Evolutionary conservation across 1,140 invertebrate species (phyloP).

Genomic region (Hyles vespertilio): DNA sequence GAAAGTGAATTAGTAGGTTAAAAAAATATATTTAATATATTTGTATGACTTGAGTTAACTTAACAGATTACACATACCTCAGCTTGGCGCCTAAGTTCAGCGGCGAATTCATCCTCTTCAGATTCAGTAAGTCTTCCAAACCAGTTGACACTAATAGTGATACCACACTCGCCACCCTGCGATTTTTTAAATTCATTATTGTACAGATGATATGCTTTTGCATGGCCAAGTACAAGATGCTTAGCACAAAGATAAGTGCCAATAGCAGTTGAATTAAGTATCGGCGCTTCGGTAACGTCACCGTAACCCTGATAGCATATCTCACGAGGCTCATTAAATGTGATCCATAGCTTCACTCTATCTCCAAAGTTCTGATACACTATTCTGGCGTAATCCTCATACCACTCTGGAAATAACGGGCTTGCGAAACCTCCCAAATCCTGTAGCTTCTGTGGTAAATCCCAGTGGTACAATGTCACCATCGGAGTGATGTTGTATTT

Average conservation of each 20-base stretch:
- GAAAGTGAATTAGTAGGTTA: not conserved
- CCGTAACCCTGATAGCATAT: constrained; percentile 59
- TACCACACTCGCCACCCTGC: constrained; percentile 71
- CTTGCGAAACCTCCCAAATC: constrained; percentile 51
- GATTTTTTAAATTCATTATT: constrained; percentile 43
- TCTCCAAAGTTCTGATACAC: constrained; percentile 72
- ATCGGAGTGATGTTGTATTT: constrained; percentile 59
- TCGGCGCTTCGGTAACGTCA: constrained; percentile 37
- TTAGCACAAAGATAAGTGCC: constrained; percentile 75
- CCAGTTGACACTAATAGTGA: constrained; percentile 75
- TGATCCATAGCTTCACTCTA: constrained; percentile 68
- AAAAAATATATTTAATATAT: not conserved
- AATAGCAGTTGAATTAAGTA: constrained; percentile 37
- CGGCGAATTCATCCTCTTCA: constrained; percentile 69
- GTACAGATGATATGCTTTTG: constrained; percentile 70
- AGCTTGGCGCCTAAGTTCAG: constrained; percentile 49
- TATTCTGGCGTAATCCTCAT: constrained; percentile 74
- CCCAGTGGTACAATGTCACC: constrained; percentile 59
- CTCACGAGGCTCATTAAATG: constrained; percentile 71
- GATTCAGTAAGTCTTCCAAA: constrained; percentile 67
- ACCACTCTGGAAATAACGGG: constrained; percentile 63
- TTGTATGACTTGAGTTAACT: not conserved
- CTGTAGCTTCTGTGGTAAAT: constrained; percentile 53
- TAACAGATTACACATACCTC: constrained; percentile 26
- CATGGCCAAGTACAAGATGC: constrained; percentile 76